Conservation (phyloP, 1,140 invertebrate genomes). For the Eumaeus atala region DNA sequence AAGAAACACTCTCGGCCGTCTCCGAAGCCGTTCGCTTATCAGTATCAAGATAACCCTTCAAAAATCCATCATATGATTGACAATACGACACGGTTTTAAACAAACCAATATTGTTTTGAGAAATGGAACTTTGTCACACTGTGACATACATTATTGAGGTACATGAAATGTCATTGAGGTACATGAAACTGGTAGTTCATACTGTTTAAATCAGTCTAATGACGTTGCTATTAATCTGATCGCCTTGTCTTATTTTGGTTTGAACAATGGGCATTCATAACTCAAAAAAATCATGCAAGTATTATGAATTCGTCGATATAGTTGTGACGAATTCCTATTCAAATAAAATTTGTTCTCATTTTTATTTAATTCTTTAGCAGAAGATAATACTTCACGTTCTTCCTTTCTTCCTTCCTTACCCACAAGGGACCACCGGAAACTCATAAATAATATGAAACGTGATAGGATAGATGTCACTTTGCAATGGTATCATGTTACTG, state of each 20-base stretch:
- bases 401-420: too few species aligned
- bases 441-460: too few species aligned
- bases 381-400: too few species aligned
- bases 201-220: slow-evolving; percentile 37
- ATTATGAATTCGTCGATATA: too few species aligned
- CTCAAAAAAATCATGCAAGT: neutral
- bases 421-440: too few species aligned
- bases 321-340: too few species aligned
- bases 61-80: slow-evolving; percentile 8
- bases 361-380: too few species aligned
- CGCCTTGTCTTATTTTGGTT: slow-evolving; percentile 35
- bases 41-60: slow-evolving; percentile 32
- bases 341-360: too few species aligned
- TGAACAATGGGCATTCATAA: slow-evolving; percentile 24
- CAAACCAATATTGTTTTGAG: slow-evolving; percentile 18
- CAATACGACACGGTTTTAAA: slow-evolving; percentile 25
- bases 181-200: slow-evolving; percentile 20
- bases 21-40: slow-evolving; percentile 32
- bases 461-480: too few species aligned
- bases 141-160: neutral
- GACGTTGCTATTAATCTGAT: slow-evolving; percentile 33
- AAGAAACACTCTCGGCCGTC: slow-evolving; percentile 35
- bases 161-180: too few species aligned
- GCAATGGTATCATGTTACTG: too few species aligned
- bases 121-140: slow-evolving; percentile 26